phyloP scores from a whole-genome alignment of 2,113 vertebrate species.

The Alligator sinensis region DNA sequence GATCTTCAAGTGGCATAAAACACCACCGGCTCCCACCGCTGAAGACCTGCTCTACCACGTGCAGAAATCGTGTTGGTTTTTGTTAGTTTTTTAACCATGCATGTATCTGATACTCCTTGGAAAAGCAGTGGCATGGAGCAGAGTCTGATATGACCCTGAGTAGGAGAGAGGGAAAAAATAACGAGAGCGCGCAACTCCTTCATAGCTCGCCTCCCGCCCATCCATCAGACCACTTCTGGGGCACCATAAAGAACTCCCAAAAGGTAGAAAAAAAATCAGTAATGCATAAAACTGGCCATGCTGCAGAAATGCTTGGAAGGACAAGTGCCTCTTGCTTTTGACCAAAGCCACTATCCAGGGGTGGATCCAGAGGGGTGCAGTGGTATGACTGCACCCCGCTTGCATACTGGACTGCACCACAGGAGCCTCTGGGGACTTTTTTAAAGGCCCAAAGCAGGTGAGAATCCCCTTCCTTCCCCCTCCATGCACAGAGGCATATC shows the following conservation, averaged over 20 bases:
- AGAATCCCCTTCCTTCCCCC: too few species aligned
- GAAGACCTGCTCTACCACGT: background rate
- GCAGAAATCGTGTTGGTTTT: background rate
- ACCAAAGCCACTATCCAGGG: background rate
- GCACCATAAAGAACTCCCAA: background rate
- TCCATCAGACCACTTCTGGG: background rate
- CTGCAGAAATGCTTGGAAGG: background rate
- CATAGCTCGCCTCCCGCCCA: background rate
- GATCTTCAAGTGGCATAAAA: background rate
- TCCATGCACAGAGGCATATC: too few species aligned
- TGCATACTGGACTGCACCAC: too few species aligned
- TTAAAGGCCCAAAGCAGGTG: too few species aligned
- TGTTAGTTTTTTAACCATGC: background rate
- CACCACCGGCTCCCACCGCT: rapidly evolving
- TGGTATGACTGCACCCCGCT: too few species aligned
- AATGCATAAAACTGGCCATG: too few species aligned
- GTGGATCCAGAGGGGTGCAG: too few species aligned
- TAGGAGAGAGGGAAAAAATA: background rate
- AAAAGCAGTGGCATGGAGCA: background rate
- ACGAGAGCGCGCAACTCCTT: background rate
- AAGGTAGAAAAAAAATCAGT: background rate
- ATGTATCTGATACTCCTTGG: background rate
- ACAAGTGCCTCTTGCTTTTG: background rate
- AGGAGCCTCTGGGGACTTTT: too few species aligned
- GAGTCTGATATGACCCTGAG: rapidly evolving